Percentiles rank a stretch among this genome's conserved stretches.
Conservation (phyloP, 2,113 vertebrate genomes). For the Labrus mixtus region DNA sequence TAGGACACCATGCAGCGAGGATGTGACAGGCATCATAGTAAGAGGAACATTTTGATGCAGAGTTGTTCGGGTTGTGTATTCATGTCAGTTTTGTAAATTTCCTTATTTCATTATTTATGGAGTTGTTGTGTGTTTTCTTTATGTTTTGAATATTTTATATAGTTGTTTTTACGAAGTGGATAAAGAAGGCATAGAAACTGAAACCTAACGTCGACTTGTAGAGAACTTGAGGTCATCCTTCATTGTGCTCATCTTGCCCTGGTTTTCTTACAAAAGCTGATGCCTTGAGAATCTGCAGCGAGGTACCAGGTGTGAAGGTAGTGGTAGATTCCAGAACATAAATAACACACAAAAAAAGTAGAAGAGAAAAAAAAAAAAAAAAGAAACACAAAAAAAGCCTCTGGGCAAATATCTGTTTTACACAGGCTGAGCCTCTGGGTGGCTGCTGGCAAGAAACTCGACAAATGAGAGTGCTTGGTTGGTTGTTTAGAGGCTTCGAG, state of each 20-base stretch:
- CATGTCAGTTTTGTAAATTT: neutral
- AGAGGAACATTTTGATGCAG: slow-evolving; percentile 1
- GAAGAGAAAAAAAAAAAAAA: slow-evolving; percentile 43
- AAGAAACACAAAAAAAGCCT: slow-evolving; percentile 74
- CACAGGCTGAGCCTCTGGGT: slow-evolving; percentile 84
- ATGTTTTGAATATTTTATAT: too few relatives aligned
- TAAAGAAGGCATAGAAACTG: slow-evolving; percentile 22
- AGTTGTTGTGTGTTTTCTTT: slow-evolving; percentile 1
- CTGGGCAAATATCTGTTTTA: slow-evolving; percentile 86
- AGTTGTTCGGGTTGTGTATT: neutral
- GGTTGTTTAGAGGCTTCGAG: slow-evolving; percentile 74
- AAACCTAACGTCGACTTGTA: slow-evolving; percentile 16
- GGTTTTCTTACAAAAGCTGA: slow-evolving; percentile 49
- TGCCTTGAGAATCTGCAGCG: slow-evolving; percentile 53
- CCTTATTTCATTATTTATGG: neutral
- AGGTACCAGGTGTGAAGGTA: slow-evolving; percentile 60
- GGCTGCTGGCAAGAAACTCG: slow-evolving; percentile 83
- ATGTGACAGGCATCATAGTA: slow-evolving; percentile 13
- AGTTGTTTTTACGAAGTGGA: slow-evolving; percentile 29
- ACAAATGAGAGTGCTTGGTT: slow-evolving; percentile 83
- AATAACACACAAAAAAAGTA: slow-evolving; percentile 64
- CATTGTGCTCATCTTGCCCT: slow-evolving; percentile 49
- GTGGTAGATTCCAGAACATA: slow-evolving; percentile 71
- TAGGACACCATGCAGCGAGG: slow-evolving; percentile 13
- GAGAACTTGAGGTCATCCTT: slow-evolving; percentile 52